Evolutionary conservation across 2,797 vertebrate genomes (phyloP), one percentile per base, ranked within the genome.

Genomic region (Apodemus agrarius): DNA sequence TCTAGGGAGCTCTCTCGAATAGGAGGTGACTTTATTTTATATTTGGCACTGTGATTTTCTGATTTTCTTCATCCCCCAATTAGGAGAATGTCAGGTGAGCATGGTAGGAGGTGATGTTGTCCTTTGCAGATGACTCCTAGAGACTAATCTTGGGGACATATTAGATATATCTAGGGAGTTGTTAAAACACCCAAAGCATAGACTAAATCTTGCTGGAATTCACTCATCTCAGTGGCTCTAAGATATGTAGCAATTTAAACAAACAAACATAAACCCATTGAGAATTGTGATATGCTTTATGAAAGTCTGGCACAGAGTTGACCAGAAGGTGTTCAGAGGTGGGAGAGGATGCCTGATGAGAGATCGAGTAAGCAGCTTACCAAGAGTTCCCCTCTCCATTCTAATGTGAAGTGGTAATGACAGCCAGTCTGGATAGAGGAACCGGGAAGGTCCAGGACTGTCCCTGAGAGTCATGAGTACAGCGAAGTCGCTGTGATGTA

Each of bases 141-240:
- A 9, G 57, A 92, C 92, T 85, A 69, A 40, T 52, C 10, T 94
- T 75, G 69, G 59, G 26, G 54, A 2, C 16, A 34, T n/a, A 49
- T 88, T 96, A 84, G 29, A 82, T 54, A 92, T n/a, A 81, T 57
- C 57, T 80, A 74, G 46, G 81, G 74, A 88, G 31, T 43, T 91
- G 94, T 95, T 76, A 79, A 94, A 96, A 69, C 6, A 72, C 81
- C 26, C 29, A 90, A 1, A 63, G 21, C 69, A n/a, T 37, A 83
- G 54, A 72, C 40, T 84, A 52, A 84, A 63, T 97, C 61, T 80
- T 49, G 61, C 65, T 86, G 37, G 43, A 93, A 16, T 89, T 95
- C 87, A 81, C 61, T 89, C 34, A 40, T 94, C 43, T 90, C 63
- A 87, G 80, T 26, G 22, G 5, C 29, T 81, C 26, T 69, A 67